Conservation (phyloP, 2,888 invertebrate genomes). For the Eristalis pertinax region DNA sequence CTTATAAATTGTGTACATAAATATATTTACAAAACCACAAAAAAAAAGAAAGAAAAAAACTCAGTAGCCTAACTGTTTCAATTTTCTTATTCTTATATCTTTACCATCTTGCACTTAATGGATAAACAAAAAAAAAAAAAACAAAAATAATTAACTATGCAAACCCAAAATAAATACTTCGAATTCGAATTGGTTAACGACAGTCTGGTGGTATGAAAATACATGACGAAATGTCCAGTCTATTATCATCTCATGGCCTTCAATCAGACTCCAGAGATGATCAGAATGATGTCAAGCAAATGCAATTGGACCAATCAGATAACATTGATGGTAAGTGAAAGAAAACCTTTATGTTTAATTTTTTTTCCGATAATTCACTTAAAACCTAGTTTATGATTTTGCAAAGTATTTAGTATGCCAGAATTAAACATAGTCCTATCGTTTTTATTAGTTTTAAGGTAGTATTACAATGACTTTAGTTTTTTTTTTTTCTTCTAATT, state of each 20-base stretch:
- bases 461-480: conserved; percentile 39
- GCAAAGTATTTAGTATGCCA: conserved; percentile 61
- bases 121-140: not conserved
- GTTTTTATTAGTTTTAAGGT: conserved; percentile 48
- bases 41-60: not conserved
- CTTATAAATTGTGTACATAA: not conserved
- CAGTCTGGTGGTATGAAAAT: conserved; percentile 79
- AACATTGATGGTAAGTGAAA: conserved; percentile 88
- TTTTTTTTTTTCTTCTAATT: conserved; percentile 35
- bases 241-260: conserved; percentile 85
- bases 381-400: conserved; percentile 52
- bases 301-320: conserved; percentile 87
- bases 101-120: not conserved
- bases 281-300: conserved; percentile 82
- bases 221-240: conserved; percentile 84
- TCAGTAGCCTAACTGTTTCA: not conserved
- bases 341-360: conserved; percentile 24
- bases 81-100: not conserved
- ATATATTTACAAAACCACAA: not conserved
- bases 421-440: conserved; percentile 50
- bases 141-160: not conserved
- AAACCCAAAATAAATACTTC: conserved; percentile 3
- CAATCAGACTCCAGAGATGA: conserved; percentile 83
- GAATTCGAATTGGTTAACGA: conserved; percentile 2
- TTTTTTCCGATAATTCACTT: conserved; percentile 47